Evolutionary conservation across 2,797 vertebrate species (phyloP).

Genomic region (Salmo trutta): DNA sequence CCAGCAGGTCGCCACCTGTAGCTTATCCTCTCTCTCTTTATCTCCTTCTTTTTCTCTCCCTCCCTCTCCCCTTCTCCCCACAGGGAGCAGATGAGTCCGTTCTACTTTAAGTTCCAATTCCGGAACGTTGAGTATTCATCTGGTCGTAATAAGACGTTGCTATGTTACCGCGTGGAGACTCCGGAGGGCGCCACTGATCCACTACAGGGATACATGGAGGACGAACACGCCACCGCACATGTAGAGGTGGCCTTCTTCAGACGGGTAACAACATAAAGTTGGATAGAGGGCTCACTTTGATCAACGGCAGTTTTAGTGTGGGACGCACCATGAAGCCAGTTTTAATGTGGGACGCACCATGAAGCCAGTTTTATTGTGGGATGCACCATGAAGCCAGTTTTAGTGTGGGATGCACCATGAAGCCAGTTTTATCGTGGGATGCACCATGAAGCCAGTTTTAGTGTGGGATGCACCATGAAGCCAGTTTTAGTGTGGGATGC

Average conservation of each 20-base stretch:
- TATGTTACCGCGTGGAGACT: conserved; percentile 90
- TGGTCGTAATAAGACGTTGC: conserved; percentile 95
- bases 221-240: conserved; percentile 87
- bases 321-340: too few species aligned
- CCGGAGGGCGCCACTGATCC: conserved; percentile 75
- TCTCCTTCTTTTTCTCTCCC: neutral
- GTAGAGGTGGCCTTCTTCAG: conserved; percentile 94
- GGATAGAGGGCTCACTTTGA: too few species aligned
- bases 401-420: too few species aligned
- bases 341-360: too few species aligned
- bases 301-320: too few species aligned
- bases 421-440: too few species aligned
- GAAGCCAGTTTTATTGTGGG: too few species aligned
- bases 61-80: neutral
- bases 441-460: too few species aligned
- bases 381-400: too few species aligned
- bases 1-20: conserved; percentile 6
- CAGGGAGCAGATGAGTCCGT: conserved; percentile 89
- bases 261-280: conserved; percentile 56
- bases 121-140: conserved; percentile 98
- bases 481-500: too few species aligned
- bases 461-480: too few species aligned
- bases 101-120: conserved; percentile 98
- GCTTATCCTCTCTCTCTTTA: neutral
- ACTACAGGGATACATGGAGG: conserved; percentile 89